phyloP scores from a whole-genome alignment of 2,797 vertebrate species.

The Sebastes wilsoni region DNA sequence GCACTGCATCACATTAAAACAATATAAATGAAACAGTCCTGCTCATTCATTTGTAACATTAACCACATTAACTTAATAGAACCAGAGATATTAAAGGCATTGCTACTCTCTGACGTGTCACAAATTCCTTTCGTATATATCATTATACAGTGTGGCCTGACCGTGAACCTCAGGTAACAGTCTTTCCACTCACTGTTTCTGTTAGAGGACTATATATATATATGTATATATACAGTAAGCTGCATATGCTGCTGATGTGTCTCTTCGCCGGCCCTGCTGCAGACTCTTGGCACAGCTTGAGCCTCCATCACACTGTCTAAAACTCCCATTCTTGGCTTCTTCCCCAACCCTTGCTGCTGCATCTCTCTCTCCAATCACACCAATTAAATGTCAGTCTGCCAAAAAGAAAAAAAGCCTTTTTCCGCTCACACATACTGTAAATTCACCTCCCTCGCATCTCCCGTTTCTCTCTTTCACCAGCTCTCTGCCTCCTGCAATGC shows the following conservation, averaged over 20 bases:
- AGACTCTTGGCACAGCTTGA: constrained; percentile 20
- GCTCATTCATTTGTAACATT: neutral
- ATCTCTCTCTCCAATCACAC: constrained; percentile 30
- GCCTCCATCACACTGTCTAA: constrained; percentile 29
- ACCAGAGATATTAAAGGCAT: neutral
- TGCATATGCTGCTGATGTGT: neutral
- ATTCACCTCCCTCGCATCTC: constrained; percentile 16
- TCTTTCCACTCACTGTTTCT: neutral
- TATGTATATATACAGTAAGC: neutral
- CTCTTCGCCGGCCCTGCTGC: constrained; percentile 3
- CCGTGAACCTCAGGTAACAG: neutral
- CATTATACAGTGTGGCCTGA: neutral
- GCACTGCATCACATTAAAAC: neutral
- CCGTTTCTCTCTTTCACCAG: neutral
- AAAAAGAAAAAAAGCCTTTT: neutral
- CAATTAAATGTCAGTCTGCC: constrained; percentile 27
- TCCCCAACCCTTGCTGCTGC: constrained; percentile 16
- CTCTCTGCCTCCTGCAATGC: constrained; percentile 55
- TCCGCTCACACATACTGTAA: constrained; percentile 1
- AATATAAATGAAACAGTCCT: neutral
- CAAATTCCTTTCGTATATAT: neutral
- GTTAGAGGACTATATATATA: neutral
- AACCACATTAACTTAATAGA: neutral
- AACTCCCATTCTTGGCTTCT: constrained; percentile 21
- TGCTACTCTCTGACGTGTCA: neutral